These are phyloP conservation scores for Chymomyza costata DNA, from an alignment of 1,140 invertebrate genomes.

Conservation along the genomic window DNA sequence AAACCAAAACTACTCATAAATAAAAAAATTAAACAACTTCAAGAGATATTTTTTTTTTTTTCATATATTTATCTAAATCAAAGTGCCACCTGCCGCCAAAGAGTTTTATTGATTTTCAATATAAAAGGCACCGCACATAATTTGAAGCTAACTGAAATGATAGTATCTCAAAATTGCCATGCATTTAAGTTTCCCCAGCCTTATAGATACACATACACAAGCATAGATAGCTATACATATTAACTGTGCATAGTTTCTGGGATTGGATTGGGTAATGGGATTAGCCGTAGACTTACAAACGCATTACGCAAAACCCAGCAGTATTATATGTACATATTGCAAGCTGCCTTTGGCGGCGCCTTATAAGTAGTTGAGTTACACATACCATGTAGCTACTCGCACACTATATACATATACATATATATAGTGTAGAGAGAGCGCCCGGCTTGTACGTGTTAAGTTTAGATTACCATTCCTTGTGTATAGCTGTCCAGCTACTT, in stretches of 20 bases:
- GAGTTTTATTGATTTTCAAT: constrained; percentile 24
- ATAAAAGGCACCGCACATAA: constrained; percentile 39
- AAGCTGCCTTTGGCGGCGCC: too few species aligned
- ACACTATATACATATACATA: too few species aligned
- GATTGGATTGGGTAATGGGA: constrained; percentile 52
- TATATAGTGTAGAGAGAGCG: constrained; percentile 31
- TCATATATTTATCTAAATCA: constrained; percentile 16
- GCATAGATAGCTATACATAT: too few species aligned
- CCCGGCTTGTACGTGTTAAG: constrained; percentile 35
- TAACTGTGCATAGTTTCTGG: too few species aligned
- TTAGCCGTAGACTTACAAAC: constrained; percentile 57
- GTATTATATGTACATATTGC: too few species aligned
- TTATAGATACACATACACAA: too few species aligned
- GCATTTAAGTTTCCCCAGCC: constrained; percentile 38
- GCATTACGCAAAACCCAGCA: constrained; percentile 39
- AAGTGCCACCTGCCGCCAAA: constrained; percentile 35
- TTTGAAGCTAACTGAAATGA: too few species aligned
- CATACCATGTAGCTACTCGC: too few species aligned
- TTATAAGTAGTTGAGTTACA: too few species aligned
- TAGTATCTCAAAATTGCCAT: constrained; percentile 56
- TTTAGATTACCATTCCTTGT: too few species aligned
- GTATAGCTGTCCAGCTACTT: too few species aligned
- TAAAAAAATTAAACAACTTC: constrained; percentile 3
- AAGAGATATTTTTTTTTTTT: constrained; percentile 14
- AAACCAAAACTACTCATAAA: constrained; percentile 10